Conservation (phyloP, 2,113 vertebrate species). For the Rousettus leschenaultii region DNA sequence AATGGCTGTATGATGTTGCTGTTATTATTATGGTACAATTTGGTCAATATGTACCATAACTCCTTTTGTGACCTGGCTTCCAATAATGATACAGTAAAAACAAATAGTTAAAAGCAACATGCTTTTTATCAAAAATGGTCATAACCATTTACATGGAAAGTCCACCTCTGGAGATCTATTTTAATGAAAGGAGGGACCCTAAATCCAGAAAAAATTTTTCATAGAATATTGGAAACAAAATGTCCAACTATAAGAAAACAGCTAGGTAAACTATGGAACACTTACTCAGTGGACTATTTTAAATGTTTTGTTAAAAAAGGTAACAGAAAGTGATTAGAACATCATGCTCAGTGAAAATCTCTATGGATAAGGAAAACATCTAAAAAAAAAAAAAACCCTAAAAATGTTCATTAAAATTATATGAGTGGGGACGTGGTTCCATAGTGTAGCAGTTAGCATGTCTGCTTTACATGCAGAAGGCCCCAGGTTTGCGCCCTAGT, state of each 20-base stretch:
- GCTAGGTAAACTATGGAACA: neutral
- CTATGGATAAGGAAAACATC: neutral
- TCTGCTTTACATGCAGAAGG: no score
- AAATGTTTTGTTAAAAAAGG: neutral
- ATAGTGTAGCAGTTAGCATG: no score
- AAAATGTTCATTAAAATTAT: slow-evolving; percentile 3
- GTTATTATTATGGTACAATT: neutral
- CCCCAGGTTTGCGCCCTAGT: no score
- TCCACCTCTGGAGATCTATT: neutral
- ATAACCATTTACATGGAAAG: neutral
- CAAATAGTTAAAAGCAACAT: neutral
- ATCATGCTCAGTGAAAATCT: neutral
- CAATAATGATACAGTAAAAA: slow-evolving; percentile 4
- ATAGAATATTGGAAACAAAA: slow-evolving; percentile 9
- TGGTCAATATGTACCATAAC: neutral
- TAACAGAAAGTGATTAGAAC: neutral
- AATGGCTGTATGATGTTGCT: neutral
- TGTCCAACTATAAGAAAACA: neutral
- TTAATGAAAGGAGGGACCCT: neutral
- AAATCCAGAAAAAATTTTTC: neutral
- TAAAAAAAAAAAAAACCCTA: slow-evolving; percentile 2
- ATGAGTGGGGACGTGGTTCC: no score
- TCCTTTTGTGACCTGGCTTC: neutral
- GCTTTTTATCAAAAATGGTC: neutral
- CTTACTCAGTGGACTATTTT: neutral